Evolutionary conservation across 2,797 vertebrate species (phyloP).

Genomic region (Sphaeramia orbicularis): DNA sequence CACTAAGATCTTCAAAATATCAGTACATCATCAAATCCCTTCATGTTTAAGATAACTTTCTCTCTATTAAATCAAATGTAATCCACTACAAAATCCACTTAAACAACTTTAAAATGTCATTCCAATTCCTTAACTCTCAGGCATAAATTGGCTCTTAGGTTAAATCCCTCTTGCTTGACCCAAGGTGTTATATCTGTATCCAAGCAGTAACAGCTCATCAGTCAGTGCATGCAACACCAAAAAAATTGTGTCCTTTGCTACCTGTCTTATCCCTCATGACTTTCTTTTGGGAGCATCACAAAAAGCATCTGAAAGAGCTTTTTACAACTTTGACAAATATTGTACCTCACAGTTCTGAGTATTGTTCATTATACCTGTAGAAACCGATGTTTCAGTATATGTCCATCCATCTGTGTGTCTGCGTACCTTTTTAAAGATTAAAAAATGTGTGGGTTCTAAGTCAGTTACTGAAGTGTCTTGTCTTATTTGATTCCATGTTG

Average conservation of each 20-base stretch:
- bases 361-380: not conserved
- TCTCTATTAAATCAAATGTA: not conserved
- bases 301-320: not conserved
- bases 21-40: not conserved
- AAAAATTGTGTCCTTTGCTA: too few relatives aligned
- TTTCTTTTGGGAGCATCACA: not conserved
- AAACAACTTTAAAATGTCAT: not conserved
- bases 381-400: not conserved
- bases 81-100: not conserved
- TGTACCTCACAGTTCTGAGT: not conserved
- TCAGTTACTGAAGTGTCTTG: not conserved
- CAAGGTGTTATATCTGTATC: too few relatives aligned
- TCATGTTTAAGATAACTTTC: not conserved
- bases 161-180: too few relatives aligned
- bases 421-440: not conserved
- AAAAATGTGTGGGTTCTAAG: slow-evolving; percentile 5
- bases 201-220: too few relatives aligned
- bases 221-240: too few relatives aligned
- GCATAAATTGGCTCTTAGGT: not conserved
- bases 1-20: not conserved
- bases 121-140: not conserved
- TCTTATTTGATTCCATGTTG: slow-evolving; percentile 11
- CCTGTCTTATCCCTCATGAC: too few relatives aligned
- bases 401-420: not conserved
- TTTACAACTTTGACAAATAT: not conserved